A percentile compares a stretch with the other conserved stretches of the same genome.
These are phyloP conservation scores for Andrena haemorrhoa DNA, from an alignment of 2,888 invertebrate species.

Conservation along the genomic window DNA sequence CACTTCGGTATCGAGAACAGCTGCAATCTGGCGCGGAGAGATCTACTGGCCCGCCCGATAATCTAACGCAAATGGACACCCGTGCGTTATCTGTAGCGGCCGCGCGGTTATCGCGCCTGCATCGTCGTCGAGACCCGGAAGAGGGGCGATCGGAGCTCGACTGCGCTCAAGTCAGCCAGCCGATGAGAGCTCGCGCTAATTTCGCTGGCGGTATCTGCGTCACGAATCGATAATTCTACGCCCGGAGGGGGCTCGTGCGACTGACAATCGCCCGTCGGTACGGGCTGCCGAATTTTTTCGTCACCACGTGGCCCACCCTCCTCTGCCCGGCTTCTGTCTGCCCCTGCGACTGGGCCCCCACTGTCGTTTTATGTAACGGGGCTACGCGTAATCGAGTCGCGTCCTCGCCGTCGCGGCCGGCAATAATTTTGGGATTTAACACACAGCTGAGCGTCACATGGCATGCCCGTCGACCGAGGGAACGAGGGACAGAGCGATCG, in stretches of 20 bases:
- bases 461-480: slow-evolving; percentile 53
- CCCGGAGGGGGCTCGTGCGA: slow-evolving; percentile 34
- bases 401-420: slow-evolving; percentile 41
- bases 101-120: slow-evolving; percentile 38
- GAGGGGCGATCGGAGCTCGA: neutral
- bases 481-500: slow-evolving; percentile 8
- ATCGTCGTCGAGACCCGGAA: slow-evolving; percentile 28
- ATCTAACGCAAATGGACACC: slow-evolving; percentile 33
- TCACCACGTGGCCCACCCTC: slow-evolving; percentile 49
- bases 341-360: slow-evolving; percentile 3
- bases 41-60: slow-evolving; percentile 31
- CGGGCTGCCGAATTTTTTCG: slow-evolving; percentile 29
- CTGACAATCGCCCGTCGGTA: slow-evolving; percentile 59
- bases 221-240: slow-evolving; percentile 49
- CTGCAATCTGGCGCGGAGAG: slow-evolving; percentile 18
- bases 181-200: slow-evolving; percentile 29
- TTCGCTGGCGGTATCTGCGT: slow-evolving; percentile 23
- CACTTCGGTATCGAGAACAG: slow-evolving; percentile 6
- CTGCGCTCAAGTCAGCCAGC: neutral
- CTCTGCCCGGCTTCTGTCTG: slow-evolving; percentile 2
- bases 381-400: slow-evolving; percentile 64
- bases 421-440: slow-evolving; percentile 78
- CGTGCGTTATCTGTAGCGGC: slow-evolving; percentile 29
- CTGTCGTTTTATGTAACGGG: slow-evolving; percentile 48
- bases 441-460: slow-evolving; percentile 81